These are phyloP conservation scores for Aricia artaxerxes DNA, from an alignment of 2,888 invertebrate species.

Conservation along the genomic window DNA sequence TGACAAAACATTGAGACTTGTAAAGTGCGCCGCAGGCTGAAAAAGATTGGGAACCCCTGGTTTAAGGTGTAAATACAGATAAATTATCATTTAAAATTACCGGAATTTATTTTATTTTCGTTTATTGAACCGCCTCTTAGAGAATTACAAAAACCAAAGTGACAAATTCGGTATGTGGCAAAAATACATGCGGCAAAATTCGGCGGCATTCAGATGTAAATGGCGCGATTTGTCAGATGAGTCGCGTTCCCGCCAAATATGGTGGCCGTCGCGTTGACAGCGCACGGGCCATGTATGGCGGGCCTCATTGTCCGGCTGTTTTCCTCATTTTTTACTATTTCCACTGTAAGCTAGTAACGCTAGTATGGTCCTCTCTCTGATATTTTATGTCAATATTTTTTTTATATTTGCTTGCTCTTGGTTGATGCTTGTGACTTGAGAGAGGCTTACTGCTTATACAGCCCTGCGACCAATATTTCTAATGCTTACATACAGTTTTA, in stretches of 20 bases:
- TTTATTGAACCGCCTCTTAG: neutral
- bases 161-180: neutral
- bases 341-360: slow-evolving; percentile 15
- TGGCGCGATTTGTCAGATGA: slow-evolving; percentile 74
- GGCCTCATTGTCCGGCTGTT: slow-evolving; percentile 48
- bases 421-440: no score
- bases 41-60: no score
- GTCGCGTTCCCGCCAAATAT: slow-evolving; percentile 66
- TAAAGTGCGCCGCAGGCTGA: no score
- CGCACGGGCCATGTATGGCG: slow-evolving; percentile 55
- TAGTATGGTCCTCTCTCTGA: neutral
- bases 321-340: slow-evolving; percentile 37
- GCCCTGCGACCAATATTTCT: no score
- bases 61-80: no score
- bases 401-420: no score
- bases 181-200: slow-evolving; percentile 35
- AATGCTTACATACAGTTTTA: no score
- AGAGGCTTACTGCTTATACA: no score
- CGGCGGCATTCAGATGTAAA: slow-evolving; percentile 42
- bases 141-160: neutral
- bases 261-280: slow-evolving; percentile 57
- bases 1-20: no score
- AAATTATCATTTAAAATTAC: no score
- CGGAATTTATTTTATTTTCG: neutral
- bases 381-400: no score